Evolutionary conservation across 2,888 invertebrate species (phyloP).

Genomic region (Baccha elongata): DNA sequence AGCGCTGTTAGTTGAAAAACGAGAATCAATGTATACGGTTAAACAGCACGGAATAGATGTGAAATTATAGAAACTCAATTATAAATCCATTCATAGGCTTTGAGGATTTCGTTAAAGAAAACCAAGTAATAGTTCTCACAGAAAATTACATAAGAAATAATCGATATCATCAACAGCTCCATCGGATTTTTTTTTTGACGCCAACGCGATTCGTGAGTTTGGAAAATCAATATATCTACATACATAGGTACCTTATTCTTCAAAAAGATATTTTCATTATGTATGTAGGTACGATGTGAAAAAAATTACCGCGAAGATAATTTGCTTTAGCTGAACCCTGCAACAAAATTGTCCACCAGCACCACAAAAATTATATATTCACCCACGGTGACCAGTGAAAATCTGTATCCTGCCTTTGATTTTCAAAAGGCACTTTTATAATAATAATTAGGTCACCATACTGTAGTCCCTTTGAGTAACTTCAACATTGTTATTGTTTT

Average conservation of each 20-base stretch:
- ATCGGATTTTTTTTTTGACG: conserved; percentile 7
- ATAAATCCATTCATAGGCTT: conserved; percentile 33
- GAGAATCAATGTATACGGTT: conserved; percentile 58
- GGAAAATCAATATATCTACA: conserved; percentile 72
- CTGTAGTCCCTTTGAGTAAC: conserved; percentile 5
- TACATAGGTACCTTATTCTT: no score
- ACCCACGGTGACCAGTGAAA: conserved; percentile 15
- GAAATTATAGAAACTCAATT: conserved; percentile 31
- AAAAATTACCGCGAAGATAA: conserved; percentile 10
- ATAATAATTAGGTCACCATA: conserved; percentile 60
- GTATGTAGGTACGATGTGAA: no score
- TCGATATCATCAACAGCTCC: conserved; percentile 1
- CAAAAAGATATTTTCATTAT: no score
- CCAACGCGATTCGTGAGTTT: conserved; percentile 29
- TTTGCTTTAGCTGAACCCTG: neutral
- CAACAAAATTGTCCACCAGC: neutral
- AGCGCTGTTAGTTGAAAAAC: conserved; percentile 60
- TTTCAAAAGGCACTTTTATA: conserved; percentile 1
- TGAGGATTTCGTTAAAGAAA: conserved; percentile 6
- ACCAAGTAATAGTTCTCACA: conserved; percentile 10
- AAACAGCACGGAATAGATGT: conserved; percentile 35
- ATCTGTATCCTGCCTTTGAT: conserved; percentile 46
- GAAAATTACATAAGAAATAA: conserved; percentile 35
- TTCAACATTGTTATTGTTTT: conserved; percentile 42
- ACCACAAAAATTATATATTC: conserved; percentile 1